Base-by-base conservation (phyloP, 2,888 invertebrate genomes). In the Scaptodrosophila latifasciaeformis region DNA sequence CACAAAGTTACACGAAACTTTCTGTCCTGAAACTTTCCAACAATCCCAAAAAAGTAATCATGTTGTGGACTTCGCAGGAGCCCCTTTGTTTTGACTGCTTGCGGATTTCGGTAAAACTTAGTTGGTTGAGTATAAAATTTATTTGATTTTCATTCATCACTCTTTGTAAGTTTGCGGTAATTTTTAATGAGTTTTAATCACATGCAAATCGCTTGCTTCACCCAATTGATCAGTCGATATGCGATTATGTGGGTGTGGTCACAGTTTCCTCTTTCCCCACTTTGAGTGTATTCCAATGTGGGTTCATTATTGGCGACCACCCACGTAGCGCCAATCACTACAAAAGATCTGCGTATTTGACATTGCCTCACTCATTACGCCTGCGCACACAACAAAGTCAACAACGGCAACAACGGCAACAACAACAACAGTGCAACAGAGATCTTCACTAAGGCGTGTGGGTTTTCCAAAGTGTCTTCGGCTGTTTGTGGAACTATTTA, bases 281-380 rank as follows among this genome's bases (percentile, higher is more conserved):
- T n/a, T n/a, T n/a, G n/a, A n/a, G n/a, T n/a, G n/a, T n/a, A n/a
- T n/a, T n/a, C n/a, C n/a, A n/a, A n/a, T n/a, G n/a, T n/a, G n/a
- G n/a, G n/a, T n/a, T n/a, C 17, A 17, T 34, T 45, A 39, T 46
- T 52, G 56, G 44, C 44, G 79, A 59, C 81, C 80, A 70, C 80
- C 81, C 66, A 81, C 80, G 72, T 47, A 54, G 63, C 63, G 66
- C 66, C 65, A 79, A 79, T 81, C 76, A 59, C 45, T 31, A 53
- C 39, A 46, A 37, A 39, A 67, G 67, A 80, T 80, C 80, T 74
- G 71, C 69, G 75, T 77, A 68, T 66, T 66, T 72, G 66, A 79
- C 77, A 78, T 71, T 72, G 69, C 69, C 59, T 57, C 58, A 60
- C 81, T 82, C 79, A 81, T 81, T 80, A 80, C 80, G 82, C 81